Evolutionary conservation across 1,140 invertebrate species (phyloP).

Genomic region (Drosophila seguyi): DNA sequence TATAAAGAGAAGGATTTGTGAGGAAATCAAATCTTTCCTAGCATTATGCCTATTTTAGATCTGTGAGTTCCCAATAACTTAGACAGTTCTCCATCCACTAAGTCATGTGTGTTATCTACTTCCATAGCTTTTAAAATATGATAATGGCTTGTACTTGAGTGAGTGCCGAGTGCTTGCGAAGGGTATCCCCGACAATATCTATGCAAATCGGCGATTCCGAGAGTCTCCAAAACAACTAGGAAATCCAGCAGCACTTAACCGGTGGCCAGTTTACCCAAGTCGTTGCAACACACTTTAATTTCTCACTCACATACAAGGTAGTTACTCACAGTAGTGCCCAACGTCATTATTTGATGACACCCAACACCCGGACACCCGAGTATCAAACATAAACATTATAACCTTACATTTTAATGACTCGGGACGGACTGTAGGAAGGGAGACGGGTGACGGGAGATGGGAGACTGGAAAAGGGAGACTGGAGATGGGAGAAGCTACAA

Average conservation of each 20-base stretch:
- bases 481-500: not conserved
- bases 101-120: not conserved
- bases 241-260: slow-evolving; percentile 33
- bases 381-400: slow-evolving; percentile 39
- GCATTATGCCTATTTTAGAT: not conserved
- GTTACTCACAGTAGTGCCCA: slow-evolving; percentile 3
- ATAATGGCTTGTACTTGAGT: not conserved
- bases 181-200: slow-evolving; percentile 23
- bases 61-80: not conserved
- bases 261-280: slow-evolving; percentile 7
- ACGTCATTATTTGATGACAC: slow-evolving; percentile 52
- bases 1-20: too few species aligned
- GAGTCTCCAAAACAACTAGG: slow-evolving; percentile 61
- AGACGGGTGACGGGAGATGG: not conserved
- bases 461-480: too few species aligned
- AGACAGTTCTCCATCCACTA: not conserved
- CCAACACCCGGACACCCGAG: slow-evolving; percentile 8
- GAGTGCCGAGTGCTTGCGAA: not conserved
- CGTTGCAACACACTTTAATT: slow-evolving; percentile 24
- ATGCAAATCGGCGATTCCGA: slow-evolving; percentile 41
- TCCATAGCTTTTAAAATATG: not conserved
- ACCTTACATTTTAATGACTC: slow-evolving; percentile 38
- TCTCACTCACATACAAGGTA: not conserved
- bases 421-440: not conserved
- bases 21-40: too few species aligned